These are phyloP conservation scores for Napeogenes sylphis DNA, from an alignment of 2,888 invertebrate genomes.

Conservation along the genomic window DNA sequence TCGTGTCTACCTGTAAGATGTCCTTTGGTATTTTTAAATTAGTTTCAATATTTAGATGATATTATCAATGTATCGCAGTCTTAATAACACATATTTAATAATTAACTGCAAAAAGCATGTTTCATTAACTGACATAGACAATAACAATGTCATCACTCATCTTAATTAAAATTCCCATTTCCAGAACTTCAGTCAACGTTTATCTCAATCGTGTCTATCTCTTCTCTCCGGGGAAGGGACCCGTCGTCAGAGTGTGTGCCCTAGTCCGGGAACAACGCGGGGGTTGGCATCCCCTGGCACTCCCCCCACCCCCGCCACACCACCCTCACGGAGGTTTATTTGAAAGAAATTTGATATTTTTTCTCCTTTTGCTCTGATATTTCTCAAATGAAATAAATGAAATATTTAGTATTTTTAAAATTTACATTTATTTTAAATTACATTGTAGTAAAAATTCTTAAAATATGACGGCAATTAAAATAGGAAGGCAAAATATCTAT, in stretches of 20 bases:
- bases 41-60: constrained; percentile 5
- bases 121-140: too few species aligned
- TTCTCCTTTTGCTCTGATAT: not conserved
- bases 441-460: too few species aligned
- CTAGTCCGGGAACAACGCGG: constrained; percentile 36
- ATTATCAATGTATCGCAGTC: not conserved
- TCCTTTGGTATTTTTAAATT: not conserved
- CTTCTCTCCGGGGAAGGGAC: constrained; percentile 63
- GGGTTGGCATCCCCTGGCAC: constrained; percentile 40
- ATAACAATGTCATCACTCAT: too few species aligned
- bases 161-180: not conserved
- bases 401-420: too few species aligned
- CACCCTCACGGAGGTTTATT: constrained; percentile 40
- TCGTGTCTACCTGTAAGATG: constrained; percentile 84
- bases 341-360: constrained; percentile 1
- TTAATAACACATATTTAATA: too few species aligned
- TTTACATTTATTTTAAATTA: too few species aligned
- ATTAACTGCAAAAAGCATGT: not conserved
- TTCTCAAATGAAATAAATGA: too few species aligned
- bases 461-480: too few species aligned
- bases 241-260: constrained; percentile 48
- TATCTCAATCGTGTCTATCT: constrained; percentile 68
- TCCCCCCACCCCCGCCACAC: constrained; percentile 49
- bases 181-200: constrained; percentile 72
- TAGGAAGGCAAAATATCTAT: too few species aligned